Conservation (phyloP, 2,113 vertebrate genomes). For the Coptodon rendalli region DNA sequence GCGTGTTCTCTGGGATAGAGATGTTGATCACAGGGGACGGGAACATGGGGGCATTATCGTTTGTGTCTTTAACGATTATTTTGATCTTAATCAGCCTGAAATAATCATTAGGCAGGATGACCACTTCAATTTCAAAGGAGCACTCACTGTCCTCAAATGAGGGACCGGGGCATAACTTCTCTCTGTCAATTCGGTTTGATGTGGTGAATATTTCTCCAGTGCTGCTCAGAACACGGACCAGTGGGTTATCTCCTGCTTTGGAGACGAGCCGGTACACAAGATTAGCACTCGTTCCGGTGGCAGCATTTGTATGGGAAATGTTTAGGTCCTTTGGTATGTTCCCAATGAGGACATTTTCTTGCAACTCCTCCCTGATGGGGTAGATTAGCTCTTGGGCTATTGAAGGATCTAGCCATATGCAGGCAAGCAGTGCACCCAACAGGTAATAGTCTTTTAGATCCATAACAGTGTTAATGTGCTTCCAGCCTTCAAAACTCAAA, state of each 20-base stretch:
- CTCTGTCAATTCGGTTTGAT: conserved; percentile 93
- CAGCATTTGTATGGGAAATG: conserved; percentile 94
- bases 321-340: conserved; percentile 99
- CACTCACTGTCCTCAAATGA: conserved; percentile 92
- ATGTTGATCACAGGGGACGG: conserved; percentile 99
- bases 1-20: conserved; percentile 97
- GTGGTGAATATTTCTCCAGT: conserved; percentile 98
- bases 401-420: conserved; percentile 94
- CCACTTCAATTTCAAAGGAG: conserved; percentile 98
- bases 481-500: conserved; percentile 57
- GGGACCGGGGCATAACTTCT: conserved; percentile 93
- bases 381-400: conserved; percentile 99
- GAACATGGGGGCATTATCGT: conserved; percentile 99
- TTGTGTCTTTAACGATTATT: conserved; percentile 97
- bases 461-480: conserved; percentile 84
- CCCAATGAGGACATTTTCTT: conserved; percentile 98
- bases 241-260: conserved; percentile 93
- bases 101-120: conserved; percentile 98
- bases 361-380: conserved; percentile 96
- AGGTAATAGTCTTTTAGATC: conserved; percentile 99
- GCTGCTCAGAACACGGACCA: conserved; percentile 94
- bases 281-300: conserved; percentile 88
- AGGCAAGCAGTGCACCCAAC: conserved; percentile 91
- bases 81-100: conserved; percentile 99
- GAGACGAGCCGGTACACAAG: conserved; percentile 98